Base-by-base conservation (phyloP, 1,140 invertebrate species). In the Drosophila pseudoobscura region DNA sequence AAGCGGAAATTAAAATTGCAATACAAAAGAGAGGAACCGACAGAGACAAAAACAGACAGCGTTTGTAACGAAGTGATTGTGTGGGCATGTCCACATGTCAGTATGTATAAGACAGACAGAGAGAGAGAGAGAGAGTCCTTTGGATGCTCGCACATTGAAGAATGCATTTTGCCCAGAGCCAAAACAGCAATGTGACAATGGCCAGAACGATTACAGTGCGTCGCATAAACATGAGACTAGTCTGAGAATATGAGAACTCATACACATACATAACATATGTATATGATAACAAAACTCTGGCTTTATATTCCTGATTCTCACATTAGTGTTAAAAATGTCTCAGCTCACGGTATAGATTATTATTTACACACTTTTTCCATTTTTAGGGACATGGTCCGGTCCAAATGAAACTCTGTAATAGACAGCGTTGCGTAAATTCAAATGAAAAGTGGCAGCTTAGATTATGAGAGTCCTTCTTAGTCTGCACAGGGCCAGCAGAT, bases 1-100 rank as follows among this genome's bases (percentile, higher is more conserved):
- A 88, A 88, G 82, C 82, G 82, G 82, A 87, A 87, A 87, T 87
- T 87, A 87, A 87, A 87, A 87, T 88, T 87, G 83, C 83, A 88
- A 71, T 88, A 88, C 82, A 88, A 87, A 88, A 64, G 50, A 66
- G 46, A 52, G 31, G 45, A 60, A 43, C 13, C 44, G 20, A n/a
- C 55, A 73, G 63, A 74, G 51, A 63, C 63, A 64, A 57, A 66
- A 54, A 55, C 44, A 73, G 39, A 66, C 57, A 54, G 77, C 78
- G 65, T 64, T 87, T 54, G 68, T 82, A 85, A 87, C 87, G 74
- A 74, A 87, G 56, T 62, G 70, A 56, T 59, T 58, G 56, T 62
- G 53, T 68, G 39, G 45, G 50, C 26, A 24, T 46, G 35, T 39
- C 35, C 35, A 39, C 35, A 39, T 11, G 24, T 2, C 17, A 26